These are phyloP conservation scores for Labeo catla DNA, from an alignment of 2,113 vertebrate genomes.

Conservation along the genomic window DNA sequence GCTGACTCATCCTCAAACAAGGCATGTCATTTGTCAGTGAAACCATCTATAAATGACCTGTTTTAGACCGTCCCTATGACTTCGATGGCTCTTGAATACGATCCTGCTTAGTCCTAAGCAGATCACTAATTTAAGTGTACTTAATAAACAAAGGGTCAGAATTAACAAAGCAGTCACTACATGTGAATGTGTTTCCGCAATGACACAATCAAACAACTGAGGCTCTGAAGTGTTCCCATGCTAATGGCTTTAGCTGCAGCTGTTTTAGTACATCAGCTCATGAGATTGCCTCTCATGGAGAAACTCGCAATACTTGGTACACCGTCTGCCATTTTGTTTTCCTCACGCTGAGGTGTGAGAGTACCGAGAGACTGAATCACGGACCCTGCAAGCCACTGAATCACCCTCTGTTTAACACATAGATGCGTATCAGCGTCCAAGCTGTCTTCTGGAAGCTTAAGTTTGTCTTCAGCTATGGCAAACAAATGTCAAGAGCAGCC, in stretches of 20 bases:
- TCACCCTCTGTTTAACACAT: constrained; percentile 56
- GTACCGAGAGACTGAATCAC: constrained; percentile 55
- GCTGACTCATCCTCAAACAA: background rate
- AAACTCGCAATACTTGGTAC: constrained; percentile 24
- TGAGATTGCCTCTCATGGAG: constrained; percentile 17
- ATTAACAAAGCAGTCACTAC: background rate
- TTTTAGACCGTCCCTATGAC: background rate
- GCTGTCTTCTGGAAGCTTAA: constrained; percentile 16
- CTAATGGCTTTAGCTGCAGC: constrained; percentile 8
- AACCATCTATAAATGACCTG: background rate
- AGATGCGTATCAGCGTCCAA: constrained; percentile 39
- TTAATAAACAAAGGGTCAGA: constrained; percentile 8
- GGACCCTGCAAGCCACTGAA: constrained; percentile 48
- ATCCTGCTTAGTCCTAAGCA: background rate
- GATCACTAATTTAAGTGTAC: background rate
- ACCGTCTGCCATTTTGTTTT: constrained; percentile 52
- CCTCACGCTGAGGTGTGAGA: constrained; percentile 50
- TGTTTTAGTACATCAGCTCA: background rate
- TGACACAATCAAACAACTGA: constrained; percentile 20
- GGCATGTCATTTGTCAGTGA: background rate
- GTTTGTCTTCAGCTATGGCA: background rate
- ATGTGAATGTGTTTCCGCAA: background rate
- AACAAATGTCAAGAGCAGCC: constrained; percentile 34
- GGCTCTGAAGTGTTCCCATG: constrained; percentile 5
- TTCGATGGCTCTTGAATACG: background rate